Evolutionary conservation across 2,797 vertebrate species (phyloP).

Genomic region (Chaetophractus vellerosus): DNA sequence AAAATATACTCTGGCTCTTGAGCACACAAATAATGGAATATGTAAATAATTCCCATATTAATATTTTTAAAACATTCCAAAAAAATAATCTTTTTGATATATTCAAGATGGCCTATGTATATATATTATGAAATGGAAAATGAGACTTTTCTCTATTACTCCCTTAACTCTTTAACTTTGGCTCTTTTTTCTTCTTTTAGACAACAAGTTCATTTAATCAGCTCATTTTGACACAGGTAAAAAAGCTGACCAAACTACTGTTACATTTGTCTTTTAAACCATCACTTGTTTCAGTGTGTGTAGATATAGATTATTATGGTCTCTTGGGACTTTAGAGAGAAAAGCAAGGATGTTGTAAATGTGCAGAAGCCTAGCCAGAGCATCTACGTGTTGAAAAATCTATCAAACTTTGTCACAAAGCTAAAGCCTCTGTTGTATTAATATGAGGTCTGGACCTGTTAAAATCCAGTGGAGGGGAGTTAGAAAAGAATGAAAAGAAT

Average conservation of each 20-base stretch:
- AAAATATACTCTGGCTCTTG: not conserved
- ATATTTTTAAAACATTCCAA: not conserved
- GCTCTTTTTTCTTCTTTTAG: not conserved
- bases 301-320: not conserved
- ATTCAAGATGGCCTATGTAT: not conserved
- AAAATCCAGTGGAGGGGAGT: not conserved
- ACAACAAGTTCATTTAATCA: not conserved
- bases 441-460: not conserved
- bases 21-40: constrained; percentile 9
- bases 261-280: constrained; percentile 33
- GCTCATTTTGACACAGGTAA: constrained; percentile 1
- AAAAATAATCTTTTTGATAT: constrained; percentile 1
- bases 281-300: not conserved
- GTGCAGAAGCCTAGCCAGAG: not conserved
- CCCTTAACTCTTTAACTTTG: constrained; percentile 37
- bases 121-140: not conserved
- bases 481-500: not conserved
- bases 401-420: not conserved
- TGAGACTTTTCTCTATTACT: not conserved
- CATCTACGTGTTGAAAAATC: not conserved
- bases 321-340: constrained; percentile 10
- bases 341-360: constrained; percentile 28
- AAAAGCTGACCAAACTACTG: constrained; percentile 2
- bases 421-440: not conserved
- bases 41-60: constrained; percentile 19